Evolutionary conservation across 1,140 invertebrate genomes (phyloP), one percentile per base, ranked within the genome.

Genomic region (Ctenoplectra terminalis): DNA sequence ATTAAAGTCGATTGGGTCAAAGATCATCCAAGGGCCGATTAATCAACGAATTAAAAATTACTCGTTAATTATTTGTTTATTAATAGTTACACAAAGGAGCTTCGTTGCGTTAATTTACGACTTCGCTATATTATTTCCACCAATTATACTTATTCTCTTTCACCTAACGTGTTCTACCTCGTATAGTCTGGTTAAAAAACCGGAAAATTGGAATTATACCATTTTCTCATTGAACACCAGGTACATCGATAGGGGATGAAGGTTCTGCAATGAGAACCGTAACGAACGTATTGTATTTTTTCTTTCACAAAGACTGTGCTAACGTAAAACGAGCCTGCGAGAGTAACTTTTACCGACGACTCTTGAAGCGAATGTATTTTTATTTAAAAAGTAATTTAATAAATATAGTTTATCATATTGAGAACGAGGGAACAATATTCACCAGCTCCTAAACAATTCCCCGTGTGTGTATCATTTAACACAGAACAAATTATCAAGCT

Each of bases 321-420:
- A 54, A 46, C 43, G 69, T 61, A 46, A 80, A 52, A 26, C 26
- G 60, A 72, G 23, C 11, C 46, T 23, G 60, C 20, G 58, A 17
- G 58, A 20, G 13, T 34, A 40, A 73, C 77, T 73, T 80, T 73
- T 64, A 73, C 17, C 70, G 37, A 31, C 40, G 54, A 63, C 37
- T 54, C 20, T 63, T 7, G 34, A 80, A 61, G 54, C 31, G 73
- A 63, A 73, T 80, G 77, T 80, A 80, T 80, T 80, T 80, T 63
- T 64, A 73, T 64, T 80, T 73, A 73, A 64, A 80, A 43, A 13
- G 29, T 64, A 80, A 80, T 54, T 63, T 46, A 80, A 73, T 63
- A 80, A 80, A 73, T 43, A 63, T 73, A 77, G 63, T 77, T 77
- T 77, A 69, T 43, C 50, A 31, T 46, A 34, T 26, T 13, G 29